These are phyloP conservation scores for Syrista parreyssii DNA, from an alignment of 2,888 invertebrate species.

Conservation along the genomic window DNA sequence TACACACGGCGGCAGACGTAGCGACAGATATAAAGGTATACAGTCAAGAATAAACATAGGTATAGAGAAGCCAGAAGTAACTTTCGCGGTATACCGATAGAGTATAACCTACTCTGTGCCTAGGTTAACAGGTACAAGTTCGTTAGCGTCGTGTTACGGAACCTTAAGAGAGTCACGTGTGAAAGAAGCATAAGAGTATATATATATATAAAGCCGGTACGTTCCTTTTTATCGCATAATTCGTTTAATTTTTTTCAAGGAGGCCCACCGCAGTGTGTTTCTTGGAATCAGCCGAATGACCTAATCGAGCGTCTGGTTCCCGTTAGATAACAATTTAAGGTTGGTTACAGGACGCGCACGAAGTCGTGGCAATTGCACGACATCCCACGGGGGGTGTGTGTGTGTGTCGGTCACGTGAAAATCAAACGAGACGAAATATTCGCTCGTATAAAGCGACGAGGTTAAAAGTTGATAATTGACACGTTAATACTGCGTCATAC, in stretches of 20 bases:
- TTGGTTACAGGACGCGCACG: background rate
- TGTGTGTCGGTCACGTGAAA: background rate
- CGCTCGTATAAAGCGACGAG: background rate
- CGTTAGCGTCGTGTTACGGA: constrained; percentile 1
- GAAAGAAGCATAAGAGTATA: background rate
- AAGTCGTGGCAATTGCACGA: background rate
- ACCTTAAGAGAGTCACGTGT: background rate
- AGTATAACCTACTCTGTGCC: background rate
- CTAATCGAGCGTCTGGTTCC: background rate
- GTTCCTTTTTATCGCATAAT: constrained; percentile 6
- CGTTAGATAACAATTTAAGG: background rate
- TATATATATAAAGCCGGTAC: background rate
- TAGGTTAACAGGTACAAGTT: constrained; percentile 1
- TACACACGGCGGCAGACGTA: background rate
- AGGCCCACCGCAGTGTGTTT: background rate
- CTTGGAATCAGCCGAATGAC: background rate
- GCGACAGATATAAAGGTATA: background rate
- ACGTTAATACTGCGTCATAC: background rate
- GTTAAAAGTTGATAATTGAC: too few relatives aligned
- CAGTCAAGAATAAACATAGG: background rate
- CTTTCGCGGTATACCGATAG: background rate
- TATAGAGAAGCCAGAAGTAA: background rate
- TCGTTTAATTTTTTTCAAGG: constrained; percentile 5
- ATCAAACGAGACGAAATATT: background rate
- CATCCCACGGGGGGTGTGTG: background rate